These are phyloP conservation scores for Harpagus bidentatus DNA, from an alignment of 2,113 vertebrate species.

Conservation along the genomic window DNA sequence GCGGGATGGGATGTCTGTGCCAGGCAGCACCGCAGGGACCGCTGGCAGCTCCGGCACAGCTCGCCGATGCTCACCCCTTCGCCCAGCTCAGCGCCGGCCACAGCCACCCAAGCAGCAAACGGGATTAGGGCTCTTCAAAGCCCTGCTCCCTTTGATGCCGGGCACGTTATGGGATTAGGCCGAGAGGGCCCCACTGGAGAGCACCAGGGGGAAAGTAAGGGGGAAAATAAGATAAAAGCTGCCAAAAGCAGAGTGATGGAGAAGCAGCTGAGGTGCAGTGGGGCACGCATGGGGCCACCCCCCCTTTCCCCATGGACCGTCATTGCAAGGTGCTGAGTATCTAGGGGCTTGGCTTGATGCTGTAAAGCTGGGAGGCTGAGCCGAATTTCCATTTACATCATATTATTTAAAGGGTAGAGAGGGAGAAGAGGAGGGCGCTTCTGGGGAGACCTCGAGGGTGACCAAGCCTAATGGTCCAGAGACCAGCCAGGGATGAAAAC, in stretches of 20 bases:
- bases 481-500: background rate
- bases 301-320: background rate
- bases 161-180: background rate
- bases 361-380: background rate
- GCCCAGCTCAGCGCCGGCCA: background rate
- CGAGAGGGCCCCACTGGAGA: background rate
- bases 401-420: background rate
- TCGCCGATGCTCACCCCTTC: background rate
- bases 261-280: background rate
- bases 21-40: background rate
- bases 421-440: background rate
- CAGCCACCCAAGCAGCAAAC: conserved; percentile 5
- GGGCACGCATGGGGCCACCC: background rate
- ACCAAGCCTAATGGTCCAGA: background rate
- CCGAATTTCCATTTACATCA: background rate
- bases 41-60: fast-evolving
- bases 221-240: background rate
- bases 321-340: background rate
- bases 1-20: background rate
- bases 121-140: conserved; percentile 9
- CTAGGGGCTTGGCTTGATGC: background rate
- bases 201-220: fast-evolving
- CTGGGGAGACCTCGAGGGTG: background rate
- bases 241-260: background rate
- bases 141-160: background rate